Percentiles rank a stretch among this genome's conserved stretches.
Evolutionary conservation across 2,797 vertebrate genomes (phyloP).

Genomic region (Crenichthys baileyi): DNA sequence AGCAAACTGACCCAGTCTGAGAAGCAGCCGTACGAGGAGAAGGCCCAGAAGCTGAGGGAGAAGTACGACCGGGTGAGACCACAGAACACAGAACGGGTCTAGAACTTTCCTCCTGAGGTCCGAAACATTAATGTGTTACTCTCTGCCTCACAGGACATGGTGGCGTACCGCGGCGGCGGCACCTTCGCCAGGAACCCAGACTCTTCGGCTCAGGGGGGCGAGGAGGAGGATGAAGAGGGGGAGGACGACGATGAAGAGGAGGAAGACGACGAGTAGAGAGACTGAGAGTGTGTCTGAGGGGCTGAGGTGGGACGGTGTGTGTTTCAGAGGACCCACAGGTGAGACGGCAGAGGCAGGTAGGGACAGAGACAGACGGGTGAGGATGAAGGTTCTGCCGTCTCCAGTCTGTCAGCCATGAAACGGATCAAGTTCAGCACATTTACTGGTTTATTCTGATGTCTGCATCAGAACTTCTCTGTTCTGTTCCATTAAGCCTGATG

Average conservation of each 20-base stretch:
- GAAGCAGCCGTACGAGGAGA: constrained; percentile 89
- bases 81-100: not conserved
- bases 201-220: constrained; percentile 85
- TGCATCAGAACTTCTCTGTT: not conserved
- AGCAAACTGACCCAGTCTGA: constrained; percentile 88
- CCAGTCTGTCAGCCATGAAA: not conserved
- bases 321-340: constrained; percentile 42
- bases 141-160: constrained; percentile 60
- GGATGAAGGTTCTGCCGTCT: not conserved
- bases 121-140: not conserved
- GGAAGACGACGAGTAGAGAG: constrained; percentile 75
- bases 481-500: not conserved
- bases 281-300: not conserved
- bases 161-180: constrained; percentile 69
- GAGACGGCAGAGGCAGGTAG: too few relatives aligned
- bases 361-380: not conserved
- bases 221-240: constrained; percentile 83
- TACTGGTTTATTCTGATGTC: too few relatives aligned
- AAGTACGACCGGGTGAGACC: constrained; percentile 91
- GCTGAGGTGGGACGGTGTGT: constrained; percentile 27
- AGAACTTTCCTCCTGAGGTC: not conserved
- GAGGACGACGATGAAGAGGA: constrained; percentile 87
- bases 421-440: not conserved
- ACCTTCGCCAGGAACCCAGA: constrained; percentile 64
- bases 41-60: constrained; percentile 91